Conservation (phyloP, 2,888 invertebrate species). For the Euplagia quadripunctaria region DNA sequence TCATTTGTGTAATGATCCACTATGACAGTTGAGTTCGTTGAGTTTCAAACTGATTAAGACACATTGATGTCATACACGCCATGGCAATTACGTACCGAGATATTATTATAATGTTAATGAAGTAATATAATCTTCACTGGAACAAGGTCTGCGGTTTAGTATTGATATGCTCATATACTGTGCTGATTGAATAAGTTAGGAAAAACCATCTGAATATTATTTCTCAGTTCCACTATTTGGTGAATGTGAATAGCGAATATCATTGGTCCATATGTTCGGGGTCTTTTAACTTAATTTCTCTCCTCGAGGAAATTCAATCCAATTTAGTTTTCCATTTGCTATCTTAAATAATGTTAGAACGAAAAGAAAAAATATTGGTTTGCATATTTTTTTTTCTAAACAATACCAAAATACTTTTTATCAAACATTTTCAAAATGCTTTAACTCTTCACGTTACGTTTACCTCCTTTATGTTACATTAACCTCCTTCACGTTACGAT, state of each 20-base stretch:
- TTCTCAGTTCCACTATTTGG: not conserved
- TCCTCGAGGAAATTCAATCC: not conserved
- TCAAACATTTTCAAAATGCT: too few relatives aligned
- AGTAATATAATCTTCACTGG: constrained; percentile 65
- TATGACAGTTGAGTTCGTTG: constrained; percentile 30
- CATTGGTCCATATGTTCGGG: too few relatives aligned
- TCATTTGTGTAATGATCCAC: constrained; percentile 48
- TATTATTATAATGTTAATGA: constrained; percentile 56
- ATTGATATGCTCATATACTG: constrained; percentile 42
- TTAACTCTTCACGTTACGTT: too few relatives aligned
- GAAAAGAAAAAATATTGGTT: not conserved
- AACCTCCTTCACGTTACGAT: too few relatives aligned
- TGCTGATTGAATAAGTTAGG: constrained; percentile 1
- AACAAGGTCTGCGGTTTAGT: constrained; percentile 75
- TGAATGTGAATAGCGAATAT: too few relatives aligned
- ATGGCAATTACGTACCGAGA: constrained; percentile 60
- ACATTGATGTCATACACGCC: constrained; percentile 44
- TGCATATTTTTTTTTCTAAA: too few relatives aligned
- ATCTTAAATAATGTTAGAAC: not conserved
- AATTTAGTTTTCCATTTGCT: not conserved
- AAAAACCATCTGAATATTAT: not conserved
- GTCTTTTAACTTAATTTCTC: not conserved
- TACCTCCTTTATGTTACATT: too few relatives aligned
- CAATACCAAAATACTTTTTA: too few relatives aligned
- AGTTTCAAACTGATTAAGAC: constrained; percentile 46